These are phyloP conservation scores for Thecocarcelia acutangulata DNA, from an alignment of 2,888 invertebrate genomes.

Conservation along the genomic window DNA sequence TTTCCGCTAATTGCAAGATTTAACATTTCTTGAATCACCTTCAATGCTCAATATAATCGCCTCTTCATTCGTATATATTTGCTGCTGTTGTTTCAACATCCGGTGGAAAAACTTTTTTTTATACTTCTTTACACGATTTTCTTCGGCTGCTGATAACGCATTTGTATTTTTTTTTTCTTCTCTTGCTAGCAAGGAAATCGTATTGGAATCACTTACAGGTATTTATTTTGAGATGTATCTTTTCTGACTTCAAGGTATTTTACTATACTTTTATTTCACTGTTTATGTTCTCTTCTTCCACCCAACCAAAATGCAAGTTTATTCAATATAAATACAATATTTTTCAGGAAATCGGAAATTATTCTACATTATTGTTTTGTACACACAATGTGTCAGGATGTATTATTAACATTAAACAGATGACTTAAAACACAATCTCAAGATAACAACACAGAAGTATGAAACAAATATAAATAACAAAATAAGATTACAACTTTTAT, in stretches of 20 bases:
- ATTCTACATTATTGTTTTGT: conserved; percentile 78
- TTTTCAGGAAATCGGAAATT: conserved; percentile 78
- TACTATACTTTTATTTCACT: conserved; percentile 30
- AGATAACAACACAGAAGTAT: conserved; percentile 8
- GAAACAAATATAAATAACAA: neutral
- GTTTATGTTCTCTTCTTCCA: neutral
- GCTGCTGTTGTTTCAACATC: conserved; percentile 15
- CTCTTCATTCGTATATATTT: neutral
- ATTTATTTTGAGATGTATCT: conserved; percentile 70
- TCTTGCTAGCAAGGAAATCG: conserved; percentile 77
- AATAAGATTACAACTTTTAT: conserved; percentile 14
- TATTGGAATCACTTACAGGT: conserved; percentile 81
- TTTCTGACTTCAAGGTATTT: conserved; percentile 35
- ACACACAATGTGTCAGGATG: conserved; percentile 74
- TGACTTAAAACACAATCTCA: conserved; percentile 58
- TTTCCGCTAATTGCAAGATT: no score
- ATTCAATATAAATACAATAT: conserved; percentile 30
- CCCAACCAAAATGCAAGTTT: conserved; percentile 29
- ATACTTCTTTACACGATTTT: neutral
- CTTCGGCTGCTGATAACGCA: conserved; percentile 35
- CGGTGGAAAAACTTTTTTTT: conserved; percentile 20
- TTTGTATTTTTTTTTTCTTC: conserved; percentile 67
- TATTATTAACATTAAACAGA: conserved; percentile 65
- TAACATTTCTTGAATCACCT: no score
- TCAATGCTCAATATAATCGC: no score